Evolutionary conservation across 2,797 vertebrate species (phyloP).

Genomic region (Bucorvus abyssinicus): DNA sequence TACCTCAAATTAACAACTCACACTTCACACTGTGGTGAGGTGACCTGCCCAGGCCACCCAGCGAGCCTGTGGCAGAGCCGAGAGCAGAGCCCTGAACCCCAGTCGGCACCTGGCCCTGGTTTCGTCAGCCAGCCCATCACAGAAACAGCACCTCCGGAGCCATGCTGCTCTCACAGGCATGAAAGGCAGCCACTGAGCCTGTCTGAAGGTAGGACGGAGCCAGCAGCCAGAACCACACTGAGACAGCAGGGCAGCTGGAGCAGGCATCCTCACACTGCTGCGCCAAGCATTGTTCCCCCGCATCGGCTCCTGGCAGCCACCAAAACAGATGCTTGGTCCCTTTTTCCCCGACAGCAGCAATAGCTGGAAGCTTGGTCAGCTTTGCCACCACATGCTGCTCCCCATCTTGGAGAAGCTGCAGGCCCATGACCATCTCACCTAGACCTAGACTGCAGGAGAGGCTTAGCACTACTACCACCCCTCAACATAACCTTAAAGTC

Average conservation of each 20-base stretch:
- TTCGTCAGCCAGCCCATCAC: neutral
- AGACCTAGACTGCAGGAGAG: neutral
- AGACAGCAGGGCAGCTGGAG: neutral
- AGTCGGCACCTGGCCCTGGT: rapidly evolving
- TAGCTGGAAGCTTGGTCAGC: neutral
- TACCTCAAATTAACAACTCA: neutral
- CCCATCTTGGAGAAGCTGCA: neutral
- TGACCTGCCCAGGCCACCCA: neutral
- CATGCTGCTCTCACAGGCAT: neutral
- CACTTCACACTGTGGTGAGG: rapidly evolving
- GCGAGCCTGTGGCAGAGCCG: rapidly evolving
- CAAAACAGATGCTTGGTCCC: neutral
- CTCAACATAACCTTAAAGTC: neutral
- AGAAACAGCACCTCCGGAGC: neutral
- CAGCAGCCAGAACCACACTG: neutral
- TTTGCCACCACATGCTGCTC: neutral
- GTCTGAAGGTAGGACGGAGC: neutral
- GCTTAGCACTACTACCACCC: neutral
- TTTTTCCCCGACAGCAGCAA: neutral
- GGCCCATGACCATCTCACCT: too few species aligned
- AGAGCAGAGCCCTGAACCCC: neutral
- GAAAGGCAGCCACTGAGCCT: neutral
- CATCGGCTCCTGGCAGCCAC: neutral
- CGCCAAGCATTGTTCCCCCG: neutral
- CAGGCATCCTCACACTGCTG: neutral